phyloP scores from a whole-genome alignment of 2,797 vertebrate genomes.

The Mycteria americana region DNA sequence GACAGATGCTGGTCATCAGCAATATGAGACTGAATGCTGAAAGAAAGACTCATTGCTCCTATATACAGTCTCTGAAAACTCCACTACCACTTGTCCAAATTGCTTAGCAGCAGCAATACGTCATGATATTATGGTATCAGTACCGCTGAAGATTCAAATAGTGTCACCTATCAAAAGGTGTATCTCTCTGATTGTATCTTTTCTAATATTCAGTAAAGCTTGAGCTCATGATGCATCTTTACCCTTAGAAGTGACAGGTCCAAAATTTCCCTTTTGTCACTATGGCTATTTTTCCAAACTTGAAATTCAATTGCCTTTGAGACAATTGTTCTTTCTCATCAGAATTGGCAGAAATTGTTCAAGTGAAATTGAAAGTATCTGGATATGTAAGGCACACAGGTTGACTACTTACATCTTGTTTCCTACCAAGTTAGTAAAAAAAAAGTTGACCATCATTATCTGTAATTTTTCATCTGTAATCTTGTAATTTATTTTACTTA shows the following conservation, averaged over 20 bases:
- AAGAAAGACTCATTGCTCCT: not conserved
- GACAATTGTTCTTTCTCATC: not conserved
- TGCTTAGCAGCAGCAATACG: not conserved
- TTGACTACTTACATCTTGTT: not conserved
- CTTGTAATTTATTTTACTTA: not conserved
- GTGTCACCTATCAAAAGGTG: not conserved
- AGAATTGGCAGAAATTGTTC: not conserved
- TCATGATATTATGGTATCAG: not conserved
- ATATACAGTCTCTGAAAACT: not conserved
- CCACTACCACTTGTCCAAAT: not conserved
- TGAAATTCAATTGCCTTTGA: not conserved
- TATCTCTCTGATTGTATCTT: not conserved
- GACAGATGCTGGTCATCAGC: not conserved
- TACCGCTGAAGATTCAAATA: not conserved
- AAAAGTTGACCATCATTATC: not conserved
- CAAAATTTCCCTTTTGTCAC: not conserved
- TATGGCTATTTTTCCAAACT: not conserved
- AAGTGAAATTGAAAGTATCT: not conserved
- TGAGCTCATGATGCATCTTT: not conserved
- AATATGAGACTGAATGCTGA: not conserved
- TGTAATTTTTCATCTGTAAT: not conserved
- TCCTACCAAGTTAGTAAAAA: not conserved
- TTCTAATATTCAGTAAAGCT: not conserved
- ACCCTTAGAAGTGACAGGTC: not conserved
- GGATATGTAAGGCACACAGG: not conserved